Percentiles rank a stretch among this genome's conserved stretches.
These are phyloP conservation scores for Rhabdomys pumilio DNA, from an alignment of 2,797 vertebrate genomes.

Conservation along the genomic window DNA sequence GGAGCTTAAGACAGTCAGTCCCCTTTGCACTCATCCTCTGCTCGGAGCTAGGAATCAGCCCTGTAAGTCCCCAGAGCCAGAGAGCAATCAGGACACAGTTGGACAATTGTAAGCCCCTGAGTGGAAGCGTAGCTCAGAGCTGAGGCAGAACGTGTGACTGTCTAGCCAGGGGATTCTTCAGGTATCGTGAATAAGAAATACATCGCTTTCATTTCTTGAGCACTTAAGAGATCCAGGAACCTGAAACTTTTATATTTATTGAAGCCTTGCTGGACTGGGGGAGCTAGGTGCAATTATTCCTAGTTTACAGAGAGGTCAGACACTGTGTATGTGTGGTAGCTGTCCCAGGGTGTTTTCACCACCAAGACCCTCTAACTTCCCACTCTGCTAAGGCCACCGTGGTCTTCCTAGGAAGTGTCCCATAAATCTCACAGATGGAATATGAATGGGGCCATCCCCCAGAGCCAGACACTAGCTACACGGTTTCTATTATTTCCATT, in stretches of 20 bases:
- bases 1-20: neutral
- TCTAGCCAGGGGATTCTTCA: neutral
- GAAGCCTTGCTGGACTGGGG: neutral
- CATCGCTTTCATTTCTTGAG: neutral
- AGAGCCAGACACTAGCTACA: neutral
- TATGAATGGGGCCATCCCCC: neutral
- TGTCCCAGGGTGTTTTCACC: neutral
- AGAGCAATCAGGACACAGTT: neutral
- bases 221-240: neutral
- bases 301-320: neutral
- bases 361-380: neutral
- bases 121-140: neutral
- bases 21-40: fast-evolving
- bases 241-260: neutral
- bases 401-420: neutral
- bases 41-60: neutral
- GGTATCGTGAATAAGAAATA: neutral
- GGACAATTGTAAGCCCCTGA: neutral
- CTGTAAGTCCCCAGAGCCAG: neutral
- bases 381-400: neutral
- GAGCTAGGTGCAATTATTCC: neutral
- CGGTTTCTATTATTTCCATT: neutral
- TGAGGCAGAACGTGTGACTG: neutral
- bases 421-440: neutral
- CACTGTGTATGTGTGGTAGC: neutral